phyloP scores from a whole-genome alignment of 1,140 invertebrate species.

The Lucilia sericata region DNA sequence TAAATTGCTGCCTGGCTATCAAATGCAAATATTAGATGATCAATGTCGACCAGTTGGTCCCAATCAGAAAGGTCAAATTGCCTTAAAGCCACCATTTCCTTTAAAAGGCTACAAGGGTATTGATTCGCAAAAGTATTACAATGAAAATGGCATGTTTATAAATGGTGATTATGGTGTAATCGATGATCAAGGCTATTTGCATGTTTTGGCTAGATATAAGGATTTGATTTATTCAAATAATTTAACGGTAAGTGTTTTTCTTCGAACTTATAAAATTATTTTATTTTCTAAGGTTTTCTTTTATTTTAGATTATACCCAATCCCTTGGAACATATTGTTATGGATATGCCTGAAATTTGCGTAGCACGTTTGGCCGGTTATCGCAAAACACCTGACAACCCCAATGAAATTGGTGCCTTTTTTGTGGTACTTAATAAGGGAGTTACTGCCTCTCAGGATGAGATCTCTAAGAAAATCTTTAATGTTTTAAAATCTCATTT shows the following conservation, averaged over 20 bases:
- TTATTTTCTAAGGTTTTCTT: neutral
- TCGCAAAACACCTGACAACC: neutral
- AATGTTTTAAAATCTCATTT: neutral
- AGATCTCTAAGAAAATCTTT: neutral
- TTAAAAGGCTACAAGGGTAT: slow-evolving; percentile 26
- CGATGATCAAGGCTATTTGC: slow-evolving; percentile 22
- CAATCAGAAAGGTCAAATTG: slow-evolving; percentile 34
- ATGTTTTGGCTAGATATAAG: slow-evolving; percentile 41
- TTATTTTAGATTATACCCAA: neutral
- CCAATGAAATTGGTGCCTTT: slow-evolving; percentile 20
- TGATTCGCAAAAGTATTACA: slow-evolving; percentile 28
- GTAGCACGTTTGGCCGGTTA: slow-evolving; percentile 29
- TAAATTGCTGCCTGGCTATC: neutral
- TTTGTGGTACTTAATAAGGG: slow-evolving; percentile 1
- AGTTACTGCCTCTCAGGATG: neutral
- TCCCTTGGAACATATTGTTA: neutral
- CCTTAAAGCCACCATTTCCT: slow-evolving; percentile 7
- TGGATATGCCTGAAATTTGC: neutral
- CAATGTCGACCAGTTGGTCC: slow-evolving; percentile 15
- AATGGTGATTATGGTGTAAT: slow-evolving; percentile 44
- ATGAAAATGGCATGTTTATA: slow-evolving; percentile 35
- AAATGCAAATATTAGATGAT: slow-evolving; percentile 45
- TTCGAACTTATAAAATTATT: too few relatives aligned
- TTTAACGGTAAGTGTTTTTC: neutral
- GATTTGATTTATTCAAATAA: slow-evolving; percentile 33